Conservation (phyloP, 2,888 invertebrate species). For the Microdon myrmicae region DNA sequence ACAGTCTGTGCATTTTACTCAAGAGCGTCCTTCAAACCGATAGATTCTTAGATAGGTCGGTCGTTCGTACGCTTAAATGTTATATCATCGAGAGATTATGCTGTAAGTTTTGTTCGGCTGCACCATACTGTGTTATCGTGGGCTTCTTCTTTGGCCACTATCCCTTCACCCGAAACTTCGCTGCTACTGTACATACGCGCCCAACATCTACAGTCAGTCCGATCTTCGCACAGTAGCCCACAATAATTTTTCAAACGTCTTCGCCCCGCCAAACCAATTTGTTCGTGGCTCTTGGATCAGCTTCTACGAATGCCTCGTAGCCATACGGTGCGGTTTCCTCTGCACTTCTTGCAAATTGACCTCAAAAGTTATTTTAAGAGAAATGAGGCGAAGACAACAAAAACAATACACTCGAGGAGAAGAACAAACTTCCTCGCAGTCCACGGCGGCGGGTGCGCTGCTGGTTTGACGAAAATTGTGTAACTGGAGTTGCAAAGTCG, state of each 20-base stretch:
- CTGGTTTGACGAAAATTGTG: conserved; percentile 38
- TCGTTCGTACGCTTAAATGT: conserved; percentile 48
- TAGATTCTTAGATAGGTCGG: conserved; percentile 50
- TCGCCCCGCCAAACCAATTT: conserved; percentile 47
- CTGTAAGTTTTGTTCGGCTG: conserved; percentile 19
- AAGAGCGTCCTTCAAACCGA: conserved; percentile 47
- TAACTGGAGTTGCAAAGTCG: no score
- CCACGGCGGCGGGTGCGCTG: neutral
- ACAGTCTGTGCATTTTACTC: conserved; percentile 28
- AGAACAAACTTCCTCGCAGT: conserved; percentile 18
- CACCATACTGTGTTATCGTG: no score
- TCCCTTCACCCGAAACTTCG: neutral
- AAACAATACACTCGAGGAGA: neutral
- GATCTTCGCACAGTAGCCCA: conserved; percentile 44
- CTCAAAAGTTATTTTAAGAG: conserved; percentile 50
- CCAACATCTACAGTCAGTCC: conserved; percentile 17
- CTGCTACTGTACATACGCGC: conserved; percentile 19
- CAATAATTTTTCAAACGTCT: conserved; percentile 52
- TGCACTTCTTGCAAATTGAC: conserved; percentile 50
- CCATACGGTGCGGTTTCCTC: conserved; percentile 22
- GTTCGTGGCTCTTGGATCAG: conserved; percentile 43
- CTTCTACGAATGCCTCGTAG: conserved; percentile 34
- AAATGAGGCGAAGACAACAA: conserved; percentile 28
- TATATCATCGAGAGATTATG: conserved; percentile 40
- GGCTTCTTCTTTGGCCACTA: conserved; percentile 26